phyloP scores from a whole-genome alignment of 2,797 vertebrate species.

The Psittacula derbiana region DNA sequence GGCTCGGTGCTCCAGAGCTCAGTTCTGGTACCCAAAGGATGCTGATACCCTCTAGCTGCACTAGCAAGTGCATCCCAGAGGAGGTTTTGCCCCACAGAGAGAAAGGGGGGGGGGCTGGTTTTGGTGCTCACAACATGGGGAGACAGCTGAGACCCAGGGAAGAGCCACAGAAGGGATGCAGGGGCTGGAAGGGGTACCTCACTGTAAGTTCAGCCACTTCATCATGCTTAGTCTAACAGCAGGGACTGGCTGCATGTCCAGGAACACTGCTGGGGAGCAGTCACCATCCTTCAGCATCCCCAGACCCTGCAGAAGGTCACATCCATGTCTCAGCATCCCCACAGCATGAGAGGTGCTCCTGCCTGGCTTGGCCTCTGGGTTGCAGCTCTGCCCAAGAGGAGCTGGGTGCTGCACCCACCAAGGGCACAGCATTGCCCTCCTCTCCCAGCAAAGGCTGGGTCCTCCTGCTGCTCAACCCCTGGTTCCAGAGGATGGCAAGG shows the following conservation, averaged over 20 bases:
- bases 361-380: fast-evolving
- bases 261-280: fast-evolving
- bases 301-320: fast-evolving
- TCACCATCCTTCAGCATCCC: not conserved
- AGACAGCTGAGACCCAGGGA: fast-evolving
- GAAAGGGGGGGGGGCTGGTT: not conserved
- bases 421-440: not conserved
- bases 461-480: fast-evolving
- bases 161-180: not conserved
- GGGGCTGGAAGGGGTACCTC: not conserved
- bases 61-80: not conserved
- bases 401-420: not conserved
- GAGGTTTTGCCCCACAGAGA: not conserved
- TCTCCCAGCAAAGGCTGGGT: not conserved
- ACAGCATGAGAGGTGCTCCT: not conserved
- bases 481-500: not conserved
- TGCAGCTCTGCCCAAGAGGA: not conserved
- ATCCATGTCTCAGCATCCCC: not conserved
- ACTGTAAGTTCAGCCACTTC: not conserved
- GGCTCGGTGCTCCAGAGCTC: not conserved
- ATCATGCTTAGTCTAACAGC: not conserved
- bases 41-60: not conserved
- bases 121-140: not conserved
- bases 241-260: not conserved
- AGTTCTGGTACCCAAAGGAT: not conserved